Conservation (phyloP, 2,888 invertebrate species). For the Chrysolina haemoptera region DNA sequence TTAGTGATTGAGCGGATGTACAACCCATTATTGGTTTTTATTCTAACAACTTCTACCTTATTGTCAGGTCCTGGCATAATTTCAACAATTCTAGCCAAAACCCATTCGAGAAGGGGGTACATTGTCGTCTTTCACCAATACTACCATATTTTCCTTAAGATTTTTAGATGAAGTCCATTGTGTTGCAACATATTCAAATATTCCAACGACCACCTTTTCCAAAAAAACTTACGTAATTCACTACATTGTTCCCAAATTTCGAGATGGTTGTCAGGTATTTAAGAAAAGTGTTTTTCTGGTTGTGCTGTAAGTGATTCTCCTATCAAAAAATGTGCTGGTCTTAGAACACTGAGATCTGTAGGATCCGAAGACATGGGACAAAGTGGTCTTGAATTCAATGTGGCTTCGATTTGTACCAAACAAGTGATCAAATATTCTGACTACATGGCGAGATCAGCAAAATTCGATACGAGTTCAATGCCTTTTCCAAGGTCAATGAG, state of each 20-base stretch:
- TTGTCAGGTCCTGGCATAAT: neutral
- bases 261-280: neutral
- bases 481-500: no score
- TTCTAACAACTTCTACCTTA: neutral
- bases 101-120: neutral
- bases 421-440: neutral
- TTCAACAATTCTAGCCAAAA: conserved; percentile 6
- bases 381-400: neutral
- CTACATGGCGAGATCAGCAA: no score
- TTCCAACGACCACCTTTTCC: no score
- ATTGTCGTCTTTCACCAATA: neutral
- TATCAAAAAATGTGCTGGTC: no score
- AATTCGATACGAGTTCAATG: no score
- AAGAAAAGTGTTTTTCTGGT: neutral
- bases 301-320: no score
- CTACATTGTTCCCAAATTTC: neutral
- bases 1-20: neutral
- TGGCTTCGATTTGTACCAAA: neutral
- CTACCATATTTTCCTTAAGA: neutral
- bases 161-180: neutral
- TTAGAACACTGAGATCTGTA: neutral
- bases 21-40: neutral
- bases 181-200: no score
- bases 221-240: neutral
- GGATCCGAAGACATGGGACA: neutral